Percentiles rank a stretch among this genome's conserved stretches.
Conservation (phyloP, 2,888 invertebrate species). For the Drosophila helvetica region DNA sequence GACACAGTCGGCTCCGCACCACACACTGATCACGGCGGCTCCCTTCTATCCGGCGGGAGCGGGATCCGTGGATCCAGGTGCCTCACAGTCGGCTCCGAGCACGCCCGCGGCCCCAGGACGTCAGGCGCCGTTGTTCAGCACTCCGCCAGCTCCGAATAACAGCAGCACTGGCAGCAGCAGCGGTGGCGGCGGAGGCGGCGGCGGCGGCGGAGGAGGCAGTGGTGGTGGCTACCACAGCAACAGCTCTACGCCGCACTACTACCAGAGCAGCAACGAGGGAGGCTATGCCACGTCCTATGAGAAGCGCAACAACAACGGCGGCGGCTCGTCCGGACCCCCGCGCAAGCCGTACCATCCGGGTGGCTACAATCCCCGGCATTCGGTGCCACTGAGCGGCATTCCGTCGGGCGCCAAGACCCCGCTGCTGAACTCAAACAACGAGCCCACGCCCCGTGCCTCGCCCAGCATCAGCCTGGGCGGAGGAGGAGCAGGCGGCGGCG, state of each 20-base stretch:
- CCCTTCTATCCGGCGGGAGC: conserved; percentile 78
- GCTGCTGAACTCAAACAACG: conserved; percentile 75
- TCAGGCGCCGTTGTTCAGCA: conserved; percentile 83
- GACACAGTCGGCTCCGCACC: conserved; percentile 74
- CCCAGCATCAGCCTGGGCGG: conserved; percentile 66
- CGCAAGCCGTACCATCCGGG: conserved; percentile 68
- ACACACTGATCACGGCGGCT: conserved; percentile 81
- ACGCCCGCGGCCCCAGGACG: conserved; percentile 80
- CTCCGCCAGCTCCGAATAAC: conserved; percentile 79
- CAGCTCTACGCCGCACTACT: conserved; percentile 80
- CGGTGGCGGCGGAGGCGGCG: conserved; percentile 27
- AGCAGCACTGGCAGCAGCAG: conserved; percentile 12
- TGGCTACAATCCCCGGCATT: conserved; percentile 66
- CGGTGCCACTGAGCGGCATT: conserved; percentile 61
- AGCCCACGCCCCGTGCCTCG: conserved; percentile 77
- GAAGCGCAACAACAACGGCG: conserved; percentile 71
- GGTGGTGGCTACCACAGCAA: conserved; percentile 70
- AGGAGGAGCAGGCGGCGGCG: conserved; percentile 43
- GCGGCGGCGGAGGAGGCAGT: conserved; percentile 20
- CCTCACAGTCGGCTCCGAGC: conserved; percentile 83
- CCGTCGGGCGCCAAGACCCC: conserved; percentile 69
- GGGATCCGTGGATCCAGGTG: conserved; percentile 51
- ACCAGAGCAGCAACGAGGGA: conserved; percentile 67
- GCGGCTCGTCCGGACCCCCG: conserved; percentile 29
- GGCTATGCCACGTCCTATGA: conserved; percentile 69